phyloP scores from a whole-genome alignment of 2,113 vertebrate genomes.

The Tauraco erythrolophus region DNA sequence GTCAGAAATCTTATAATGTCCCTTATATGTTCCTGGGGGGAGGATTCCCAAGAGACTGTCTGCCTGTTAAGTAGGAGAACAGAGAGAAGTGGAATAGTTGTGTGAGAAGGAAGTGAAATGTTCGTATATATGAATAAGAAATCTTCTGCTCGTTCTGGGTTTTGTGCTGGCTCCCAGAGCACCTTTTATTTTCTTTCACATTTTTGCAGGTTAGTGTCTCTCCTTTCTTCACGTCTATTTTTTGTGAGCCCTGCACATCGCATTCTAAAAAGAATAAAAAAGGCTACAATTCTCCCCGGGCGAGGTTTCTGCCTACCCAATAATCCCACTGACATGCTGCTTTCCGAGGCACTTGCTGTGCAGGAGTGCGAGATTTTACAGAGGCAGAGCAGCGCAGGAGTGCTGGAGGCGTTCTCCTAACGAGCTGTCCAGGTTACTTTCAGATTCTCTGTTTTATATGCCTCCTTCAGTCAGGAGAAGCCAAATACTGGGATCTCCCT shows the following conservation, averaged over 20 bases:
- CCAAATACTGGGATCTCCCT: background rate
- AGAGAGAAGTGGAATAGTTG: background rate
- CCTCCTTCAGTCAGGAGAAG: background rate
- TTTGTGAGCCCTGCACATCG: background rate
- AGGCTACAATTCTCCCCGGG: constrained; percentile 41
- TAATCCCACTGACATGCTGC: constrained; percentile 42
- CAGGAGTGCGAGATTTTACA: background rate
- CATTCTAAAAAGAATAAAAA: background rate
- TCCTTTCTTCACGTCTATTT: background rate
- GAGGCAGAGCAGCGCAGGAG: background rate
- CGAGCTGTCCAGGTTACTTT: constrained; percentile 26
- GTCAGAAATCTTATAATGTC: background rate
- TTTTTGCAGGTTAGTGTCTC: constrained; percentile 24
- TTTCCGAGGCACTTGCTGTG: constrained; percentile 26
- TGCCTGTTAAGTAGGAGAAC: background rate
- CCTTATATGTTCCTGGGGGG: background rate
- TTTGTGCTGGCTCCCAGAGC: background rate
- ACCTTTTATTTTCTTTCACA: constrained; percentile 33
- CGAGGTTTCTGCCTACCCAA: constrained; percentile 42
- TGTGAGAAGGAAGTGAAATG: background rate
- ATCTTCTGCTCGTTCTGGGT: background rate
- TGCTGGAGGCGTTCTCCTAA: constrained; percentile 51
- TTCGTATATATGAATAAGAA: background rate
- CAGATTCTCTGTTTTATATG: background rate
- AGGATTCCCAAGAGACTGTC: background rate